A percentile compares a stretch with the other conserved stretches of the same genome.
Evolutionary conservation across 2,888 invertebrate genomes (phyloP).

Genomic region (Asteroscopus sphinx): DNA sequence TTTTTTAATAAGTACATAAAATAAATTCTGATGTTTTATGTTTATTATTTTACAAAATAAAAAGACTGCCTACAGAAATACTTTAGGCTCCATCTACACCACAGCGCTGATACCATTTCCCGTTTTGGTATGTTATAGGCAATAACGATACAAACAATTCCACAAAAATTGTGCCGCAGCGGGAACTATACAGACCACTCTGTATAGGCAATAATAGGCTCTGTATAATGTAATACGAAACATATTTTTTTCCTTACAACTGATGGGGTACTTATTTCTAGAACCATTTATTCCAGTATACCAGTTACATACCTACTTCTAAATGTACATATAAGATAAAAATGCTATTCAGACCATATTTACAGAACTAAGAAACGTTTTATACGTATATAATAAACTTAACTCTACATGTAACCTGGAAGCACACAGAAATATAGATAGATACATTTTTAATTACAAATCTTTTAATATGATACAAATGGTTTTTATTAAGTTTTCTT

Average conservation of each 20-base stretch:
- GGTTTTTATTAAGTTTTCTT: slow-evolving; percentile 8
- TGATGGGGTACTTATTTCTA: slow-evolving; percentile 47
- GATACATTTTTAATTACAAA: slow-evolving; percentile 60
- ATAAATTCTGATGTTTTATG: no score
- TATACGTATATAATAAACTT: slow-evolving; percentile 57
- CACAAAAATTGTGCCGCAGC: no score
- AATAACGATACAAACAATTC: slow-evolving; percentile 10
- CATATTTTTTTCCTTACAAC: slow-evolving; percentile 23
- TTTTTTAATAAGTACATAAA: no score
- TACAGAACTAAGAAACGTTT: slow-evolving; percentile 74
- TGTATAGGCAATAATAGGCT: slow-evolving; percentile 12
- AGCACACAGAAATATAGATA: slow-evolving; percentile 86
- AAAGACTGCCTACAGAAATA: not conserved
- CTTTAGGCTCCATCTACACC: slow-evolving; percentile 38
- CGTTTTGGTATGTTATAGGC: slow-evolving; percentile 1
- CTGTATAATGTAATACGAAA: slow-evolving; percentile 24
- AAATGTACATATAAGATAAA: slow-evolving; percentile 78
- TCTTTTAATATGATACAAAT: slow-evolving; percentile 48
- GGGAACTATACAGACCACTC: slow-evolving; percentile 8
- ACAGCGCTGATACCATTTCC: slow-evolving; percentile 7
- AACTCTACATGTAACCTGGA: slow-evolving; percentile 83
- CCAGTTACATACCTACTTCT: slow-evolving; percentile 53
- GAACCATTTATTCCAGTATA: slow-evolving; percentile 55
- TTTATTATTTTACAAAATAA: not conserved
- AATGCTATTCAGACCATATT: slow-evolving; percentile 84